These are phyloP conservation scores for Periparus ater DNA, from an alignment of 2,797 vertebrate genomes.

Conservation along the genomic window DNA sequence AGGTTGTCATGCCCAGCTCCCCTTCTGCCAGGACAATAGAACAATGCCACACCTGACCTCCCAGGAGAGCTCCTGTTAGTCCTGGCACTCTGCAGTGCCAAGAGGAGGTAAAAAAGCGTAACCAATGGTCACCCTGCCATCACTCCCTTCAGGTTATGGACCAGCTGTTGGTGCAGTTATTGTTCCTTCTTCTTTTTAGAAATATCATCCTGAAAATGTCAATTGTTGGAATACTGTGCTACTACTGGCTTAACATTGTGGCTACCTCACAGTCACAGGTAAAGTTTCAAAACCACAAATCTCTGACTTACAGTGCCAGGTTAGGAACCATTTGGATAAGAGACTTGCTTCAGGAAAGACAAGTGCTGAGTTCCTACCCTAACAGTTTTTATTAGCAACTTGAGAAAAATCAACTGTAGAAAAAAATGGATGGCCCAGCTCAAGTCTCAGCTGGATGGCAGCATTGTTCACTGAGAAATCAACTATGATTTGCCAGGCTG, in stretches of 20 bases:
- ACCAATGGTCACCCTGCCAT: neutral
- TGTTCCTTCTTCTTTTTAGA: conserved; percentile 72
- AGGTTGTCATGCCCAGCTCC: neutral
- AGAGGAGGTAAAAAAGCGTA: neutral
- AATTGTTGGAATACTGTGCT: conserved; percentile 89
- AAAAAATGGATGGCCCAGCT: neutral
- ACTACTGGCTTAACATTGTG: conserved; percentile 88
- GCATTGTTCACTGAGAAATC: neutral
- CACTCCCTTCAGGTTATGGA: neutral
- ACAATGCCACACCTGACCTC: neutral
- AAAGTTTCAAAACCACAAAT: neutral
- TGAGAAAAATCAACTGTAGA: neutral
- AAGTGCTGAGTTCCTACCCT: neutral
- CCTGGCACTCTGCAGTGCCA: neutral
- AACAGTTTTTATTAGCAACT: neutral
- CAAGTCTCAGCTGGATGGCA: neutral
- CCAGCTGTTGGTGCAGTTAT: neutral
- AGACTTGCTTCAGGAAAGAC: neutral
- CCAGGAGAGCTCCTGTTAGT: neutral
- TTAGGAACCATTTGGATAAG: neutral
- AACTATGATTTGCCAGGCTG: neutral
- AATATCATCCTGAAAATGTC: conserved; percentile 89
- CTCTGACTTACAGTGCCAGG: neutral
- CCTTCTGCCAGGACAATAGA: neutral
- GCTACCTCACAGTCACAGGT: conserved; percentile 63